Evolutionary conservation across 1,140 invertebrate species (phyloP).

Genomic region (Xylocopa sonorina): DNA sequence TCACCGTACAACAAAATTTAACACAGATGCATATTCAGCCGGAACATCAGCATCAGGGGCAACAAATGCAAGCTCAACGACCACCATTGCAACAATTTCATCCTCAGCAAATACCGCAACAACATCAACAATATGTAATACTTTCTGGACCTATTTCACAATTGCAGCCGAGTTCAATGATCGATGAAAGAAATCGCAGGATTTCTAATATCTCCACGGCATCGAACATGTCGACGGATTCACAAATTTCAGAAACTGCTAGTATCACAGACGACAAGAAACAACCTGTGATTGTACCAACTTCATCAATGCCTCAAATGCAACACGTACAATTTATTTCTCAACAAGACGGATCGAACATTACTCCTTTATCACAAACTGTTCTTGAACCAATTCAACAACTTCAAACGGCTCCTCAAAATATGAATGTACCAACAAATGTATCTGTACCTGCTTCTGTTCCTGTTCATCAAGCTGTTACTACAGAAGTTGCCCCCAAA

Average conservation of each 20-base stretch:
- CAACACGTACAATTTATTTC: constrained; percentile 55
- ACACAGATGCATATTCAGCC: constrained; percentile 51
- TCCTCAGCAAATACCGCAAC: constrained; percentile 60
- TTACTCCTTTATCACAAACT: constrained; percentile 38
- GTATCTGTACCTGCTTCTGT: constrained; percentile 33
- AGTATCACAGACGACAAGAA: constrained; percentile 65
- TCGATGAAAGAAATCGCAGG: constrained; percentile 77
- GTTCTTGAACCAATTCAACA: constrained; percentile 54
- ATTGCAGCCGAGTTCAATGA: constrained; percentile 64
- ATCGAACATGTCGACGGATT: constrained; percentile 77
- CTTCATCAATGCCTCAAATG: constrained; percentile 44
- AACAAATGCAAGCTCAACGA: constrained; percentile 60
- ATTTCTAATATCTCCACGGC: constrained; percentile 75
- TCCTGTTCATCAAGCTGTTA: constrained; percentile 52
- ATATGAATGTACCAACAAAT: constrained; percentile 40
- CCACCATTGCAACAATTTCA: constrained; percentile 65
- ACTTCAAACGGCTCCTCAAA: constrained; percentile 62
- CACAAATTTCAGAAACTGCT: constrained; percentile 71
- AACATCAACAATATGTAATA: constrained; percentile 69
- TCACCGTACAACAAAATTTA: constrained; percentile 59
- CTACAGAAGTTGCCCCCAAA: constrained; percentile 71
- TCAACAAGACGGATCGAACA: constrained; percentile 45
- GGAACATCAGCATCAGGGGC: constrained; percentile 57
- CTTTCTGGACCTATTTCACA: constrained; percentile 68
- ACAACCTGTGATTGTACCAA: constrained; percentile 24